phyloP scores from a whole-genome alignment of 2,888 invertebrate genomes.

The Ophioninae sp. region DNA sequence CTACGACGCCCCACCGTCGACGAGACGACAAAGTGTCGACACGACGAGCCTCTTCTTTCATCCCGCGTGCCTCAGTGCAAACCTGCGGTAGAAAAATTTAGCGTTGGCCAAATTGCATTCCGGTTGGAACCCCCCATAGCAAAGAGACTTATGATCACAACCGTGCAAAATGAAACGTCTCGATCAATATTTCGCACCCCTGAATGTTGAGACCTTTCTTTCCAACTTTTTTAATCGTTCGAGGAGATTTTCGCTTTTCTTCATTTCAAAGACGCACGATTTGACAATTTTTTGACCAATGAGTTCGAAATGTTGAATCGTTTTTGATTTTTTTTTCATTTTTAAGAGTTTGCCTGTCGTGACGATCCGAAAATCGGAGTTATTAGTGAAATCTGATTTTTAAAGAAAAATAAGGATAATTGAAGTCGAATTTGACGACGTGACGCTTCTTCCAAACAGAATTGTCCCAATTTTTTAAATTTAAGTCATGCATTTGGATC shows the following conservation, averaged over 20 bases:
- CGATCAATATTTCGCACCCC: slow-evolving; percentile 4
- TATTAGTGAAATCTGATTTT: no score
- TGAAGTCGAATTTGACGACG: no score
- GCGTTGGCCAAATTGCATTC: neutral
- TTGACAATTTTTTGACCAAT: neutral
- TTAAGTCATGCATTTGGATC: no score
- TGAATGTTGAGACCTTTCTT: neutral
- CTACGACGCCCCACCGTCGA: no score
- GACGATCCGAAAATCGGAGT: no score
- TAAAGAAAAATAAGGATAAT: no score
- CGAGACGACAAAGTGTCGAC: slow-evolving; percentile 74
- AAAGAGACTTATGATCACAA: neutral
- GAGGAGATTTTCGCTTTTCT: neutral
- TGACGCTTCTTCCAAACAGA: no score
- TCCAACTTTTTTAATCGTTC: neutral
- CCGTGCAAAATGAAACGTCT: neutral
- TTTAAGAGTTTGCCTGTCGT: no score
- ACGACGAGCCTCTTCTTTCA: slow-evolving; percentile 65
- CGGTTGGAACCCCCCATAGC: neutral
- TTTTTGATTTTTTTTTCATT: no score
- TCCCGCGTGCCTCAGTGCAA: neutral
- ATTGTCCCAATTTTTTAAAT: no score
- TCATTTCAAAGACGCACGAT: neutral
- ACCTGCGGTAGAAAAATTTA: neutral
- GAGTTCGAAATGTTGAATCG: no score